A percentile compares a stretch with the other conserved stretches of the same genome.
Evolutionary conservation across 2,888 invertebrate species (phyloP).

Genomic region (Plebejus melissa): DNA sequence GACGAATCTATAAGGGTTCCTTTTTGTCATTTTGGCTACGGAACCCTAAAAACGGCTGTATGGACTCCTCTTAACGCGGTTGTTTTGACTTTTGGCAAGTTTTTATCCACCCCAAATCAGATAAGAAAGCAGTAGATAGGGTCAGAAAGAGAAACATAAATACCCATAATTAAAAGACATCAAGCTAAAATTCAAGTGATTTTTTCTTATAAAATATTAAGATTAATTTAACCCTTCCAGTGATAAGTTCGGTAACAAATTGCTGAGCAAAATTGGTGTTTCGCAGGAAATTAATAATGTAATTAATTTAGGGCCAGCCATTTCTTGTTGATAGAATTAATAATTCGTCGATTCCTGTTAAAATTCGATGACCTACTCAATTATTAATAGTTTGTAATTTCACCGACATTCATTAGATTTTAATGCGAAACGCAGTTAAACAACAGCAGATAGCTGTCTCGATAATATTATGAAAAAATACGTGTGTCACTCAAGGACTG

Average conservation of each 20-base stretch:
- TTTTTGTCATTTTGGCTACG: too few species aligned
- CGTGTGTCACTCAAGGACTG: too few species aligned
- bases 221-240: constrained; percentile 21
- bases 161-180: background rate
- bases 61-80: too few species aligned
- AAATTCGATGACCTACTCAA: background rate
- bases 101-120: too few species aligned
- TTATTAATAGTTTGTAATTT: background rate
- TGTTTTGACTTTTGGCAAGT: too few species aligned
- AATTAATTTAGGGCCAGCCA: constrained; percentile 49
- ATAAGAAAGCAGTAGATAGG: background rate
- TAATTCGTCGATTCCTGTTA: constrained; percentile 26
- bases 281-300: constrained; percentile 52
- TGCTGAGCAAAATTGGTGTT: constrained; percentile 47
- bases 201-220: background rate
- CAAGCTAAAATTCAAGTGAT: constrained; percentile 1
- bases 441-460: background rate
- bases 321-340: constrained; percentile 36
- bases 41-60: too few species aligned
- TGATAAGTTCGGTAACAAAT: constrained; percentile 40
- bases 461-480: too few species aligned
- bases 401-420: background rate
- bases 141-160: background rate
- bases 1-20: too few species aligned
- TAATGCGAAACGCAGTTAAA: background rate